Percentiles rank a stretch among this genome's conserved stretches.
Conservation (phyloP, 1,140 invertebrate species). For the Sitobion miscanthi region DNA sequence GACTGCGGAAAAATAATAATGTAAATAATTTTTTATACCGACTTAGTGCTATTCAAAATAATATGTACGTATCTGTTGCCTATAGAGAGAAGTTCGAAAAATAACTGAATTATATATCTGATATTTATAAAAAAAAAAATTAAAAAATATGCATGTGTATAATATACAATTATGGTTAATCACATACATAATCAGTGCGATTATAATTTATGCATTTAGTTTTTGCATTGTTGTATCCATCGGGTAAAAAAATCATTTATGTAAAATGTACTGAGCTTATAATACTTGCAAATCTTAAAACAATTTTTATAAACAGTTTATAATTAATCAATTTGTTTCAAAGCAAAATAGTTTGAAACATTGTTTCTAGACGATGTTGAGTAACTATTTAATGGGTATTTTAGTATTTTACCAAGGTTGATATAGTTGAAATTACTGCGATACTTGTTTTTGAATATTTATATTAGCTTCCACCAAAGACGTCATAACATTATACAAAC, state of each 20-base stretch:
- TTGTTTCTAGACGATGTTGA: background rate
- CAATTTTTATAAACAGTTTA: background rate
- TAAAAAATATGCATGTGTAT: no score
- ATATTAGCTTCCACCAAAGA: background rate
- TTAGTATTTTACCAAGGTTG: background rate
- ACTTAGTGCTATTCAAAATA: background rate
- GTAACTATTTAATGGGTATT: background rate
- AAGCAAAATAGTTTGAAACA: constrained; percentile 8
- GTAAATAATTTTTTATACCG: background rate
- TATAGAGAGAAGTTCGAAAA: background rate
- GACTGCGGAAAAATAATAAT: background rate
- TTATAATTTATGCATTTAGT: background rate
- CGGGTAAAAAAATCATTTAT: background rate
- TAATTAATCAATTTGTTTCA: background rate
- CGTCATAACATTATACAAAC: background rate
- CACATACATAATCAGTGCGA: background rate
- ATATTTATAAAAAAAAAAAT: background rate
- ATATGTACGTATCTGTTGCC: background rate
- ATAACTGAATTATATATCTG: background rate
- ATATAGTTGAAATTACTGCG: background rate
- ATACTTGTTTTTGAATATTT: background rate
- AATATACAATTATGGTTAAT: background rate
- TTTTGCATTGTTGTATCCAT: background rate
- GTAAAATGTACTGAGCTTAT: background rate
- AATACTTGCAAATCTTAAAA: background rate